Evolutionary conservation across 2,888 invertebrate genomes (phyloP), one percentile per base, ranked within the genome.

Genomic region (Smittia sp.): DNA sequence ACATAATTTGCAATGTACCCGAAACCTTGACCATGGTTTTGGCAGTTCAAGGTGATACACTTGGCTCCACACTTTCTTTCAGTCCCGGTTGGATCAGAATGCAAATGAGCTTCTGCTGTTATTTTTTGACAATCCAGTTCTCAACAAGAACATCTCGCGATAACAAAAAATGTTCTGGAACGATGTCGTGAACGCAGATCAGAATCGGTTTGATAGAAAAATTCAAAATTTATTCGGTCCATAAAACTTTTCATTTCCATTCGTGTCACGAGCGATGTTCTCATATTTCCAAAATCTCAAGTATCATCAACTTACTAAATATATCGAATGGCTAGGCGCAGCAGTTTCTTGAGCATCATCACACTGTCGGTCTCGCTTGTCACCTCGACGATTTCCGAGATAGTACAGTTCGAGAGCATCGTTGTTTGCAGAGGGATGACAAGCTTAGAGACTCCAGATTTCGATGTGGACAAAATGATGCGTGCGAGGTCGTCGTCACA

Each of bases 331-430:
- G 20, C 46, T 7, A 68, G 25, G 20, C 39, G n/a, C 9, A 41
- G 25, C 22, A 68, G 22, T 25, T 68, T 41, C 18, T 41, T 22
- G 9, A 68, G 46, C 46, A 68, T 24, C 11, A n/a, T 22, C 18
- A 38, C 18, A 15, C 38, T 32, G 4, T 9, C n/a, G 15, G 32
- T 66, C 9, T 65, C 27, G n/a, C 15, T 27, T 65, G 65, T 27
- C 9, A 65, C 15, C 18, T 65, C 65, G 15, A 68, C 38, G 46
- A 68, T 41, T 46, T 68, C 68, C 11, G 20, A 18, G 4, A 46
- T 68, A 4, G 68, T 7, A 46, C 32, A 18, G 13, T 15, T 68
- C n/a, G 46, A 46, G n/a, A 68, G 46, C 25, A 18, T 46, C 15
- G 32, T 24, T 7, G 25, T 24, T 20, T 2, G 20, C 11, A 68